Evolutionary conservation across 2,113 vertebrate species (phyloP), one percentile per base, ranked within the genome.

Genomic region (Sigmodon hispidus): DNA sequence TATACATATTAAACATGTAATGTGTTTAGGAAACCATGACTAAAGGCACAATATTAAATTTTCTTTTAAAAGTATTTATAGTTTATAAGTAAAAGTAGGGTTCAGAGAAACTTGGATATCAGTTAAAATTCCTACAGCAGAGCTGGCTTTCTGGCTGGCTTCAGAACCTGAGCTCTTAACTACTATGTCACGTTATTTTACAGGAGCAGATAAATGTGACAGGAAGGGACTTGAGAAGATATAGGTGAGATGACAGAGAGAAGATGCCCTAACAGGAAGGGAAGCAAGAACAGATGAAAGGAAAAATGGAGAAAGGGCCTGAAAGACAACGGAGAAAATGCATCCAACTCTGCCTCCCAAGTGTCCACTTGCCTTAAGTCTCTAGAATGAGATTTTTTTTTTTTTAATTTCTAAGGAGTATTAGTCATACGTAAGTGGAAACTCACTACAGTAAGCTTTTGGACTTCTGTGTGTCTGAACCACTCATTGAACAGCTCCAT

Each of bases 11-110:
- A 90, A 90, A 19, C n/a, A 89, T 83, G 72, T 61, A 59, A 61
- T 40, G 2, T 76, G 80, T 89, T 94, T 90, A 77, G 91, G 81
- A 55, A 90, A 55, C 11, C 75, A 8, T 91, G 75, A 40, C 80
- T 92, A 93, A 73, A 61, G 52, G 13, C 15, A 76, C 50, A 45
- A 17, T 29, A 70, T 52, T 69, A 8, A 55, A 67, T 84, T 75
- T 85, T 36, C 9, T 72, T 89, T 90, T 67, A 40, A 24, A 76
- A 57, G 87, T 45, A 8, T 17, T 91, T 75, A 85, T 4, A 24
- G 45, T 24, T 94, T 55, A 69, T 5, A 65, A 70, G 13, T 80
- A 50, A 90, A 90, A 90, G 57, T 43, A 55, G 63, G n/a, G 36
- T 80, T 95, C 36, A 77, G 52, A 86, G 40, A 89, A 48, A 55